A percentile compares a stretch with the other conserved stretches of the same genome.
Evolutionary conservation across 2,888 invertebrate genomes (phyloP).

Genomic region (Tanypteryx hageni): DNA sequence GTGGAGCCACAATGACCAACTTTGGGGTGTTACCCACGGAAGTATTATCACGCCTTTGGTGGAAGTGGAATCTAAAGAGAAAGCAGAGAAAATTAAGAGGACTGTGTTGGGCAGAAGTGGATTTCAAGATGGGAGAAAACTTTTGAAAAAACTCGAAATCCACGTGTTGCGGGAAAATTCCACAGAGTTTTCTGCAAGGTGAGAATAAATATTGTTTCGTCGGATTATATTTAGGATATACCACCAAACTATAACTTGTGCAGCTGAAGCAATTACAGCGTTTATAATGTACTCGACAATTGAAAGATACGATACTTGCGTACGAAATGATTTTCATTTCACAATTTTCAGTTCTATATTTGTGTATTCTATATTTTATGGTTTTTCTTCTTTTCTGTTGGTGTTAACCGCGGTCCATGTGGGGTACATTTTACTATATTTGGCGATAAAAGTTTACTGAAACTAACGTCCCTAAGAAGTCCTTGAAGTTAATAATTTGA

Average conservation of each 20-base stretch:
- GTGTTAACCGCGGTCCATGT: too few relatives aligned
- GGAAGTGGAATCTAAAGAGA: neutral
- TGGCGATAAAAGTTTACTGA: too few relatives aligned
- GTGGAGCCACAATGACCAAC: neutral
- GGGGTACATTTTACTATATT: too few relatives aligned
- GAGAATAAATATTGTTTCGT: neutral
- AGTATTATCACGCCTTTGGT: conserved; percentile 18
- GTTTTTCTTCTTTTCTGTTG: too few relatives aligned
- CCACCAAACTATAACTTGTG: too few relatives aligned
- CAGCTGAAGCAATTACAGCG: neutral
- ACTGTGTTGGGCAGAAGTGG: too few relatives aligned
- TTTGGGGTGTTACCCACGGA: conserved; percentile 32
- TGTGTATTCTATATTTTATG: too few relatives aligned
- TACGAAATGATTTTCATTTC: too few relatives aligned
- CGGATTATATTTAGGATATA: neutral
- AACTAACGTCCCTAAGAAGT: too few relatives aligned
- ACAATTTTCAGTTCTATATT: too few relatives aligned
- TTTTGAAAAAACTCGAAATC: neutral
- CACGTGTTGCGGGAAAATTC: neutral
- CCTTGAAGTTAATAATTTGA: too few relatives aligned
- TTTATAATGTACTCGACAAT: neutral
- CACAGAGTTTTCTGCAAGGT: neutral
- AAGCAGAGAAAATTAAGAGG: neutral
- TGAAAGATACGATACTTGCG: too few relatives aligned
- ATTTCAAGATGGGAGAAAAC: neutral